A percentile compares a stretch with the other conserved stretches of the same genome.
Evolutionary conservation across 1,140 invertebrate genomes (phyloP).

Genomic region (Ganaspis sp.): DNA sequence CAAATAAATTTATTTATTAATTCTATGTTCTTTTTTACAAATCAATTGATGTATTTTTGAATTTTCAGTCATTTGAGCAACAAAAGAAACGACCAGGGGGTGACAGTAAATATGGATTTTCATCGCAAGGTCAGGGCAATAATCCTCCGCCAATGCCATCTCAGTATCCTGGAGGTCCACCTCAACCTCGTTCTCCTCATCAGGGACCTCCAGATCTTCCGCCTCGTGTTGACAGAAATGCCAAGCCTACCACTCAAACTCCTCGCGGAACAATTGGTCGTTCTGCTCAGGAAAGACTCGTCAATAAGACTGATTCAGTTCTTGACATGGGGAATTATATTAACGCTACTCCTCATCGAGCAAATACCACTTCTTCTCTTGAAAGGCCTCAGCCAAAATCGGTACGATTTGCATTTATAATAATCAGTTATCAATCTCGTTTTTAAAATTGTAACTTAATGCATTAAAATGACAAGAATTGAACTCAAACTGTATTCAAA

Average conservation of each 20-base stretch:
- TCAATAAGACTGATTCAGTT: slow-evolving; percentile 72
- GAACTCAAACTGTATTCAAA: no score
- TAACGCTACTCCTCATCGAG: slow-evolving; percentile 76
- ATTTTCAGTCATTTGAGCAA: slow-evolving; percentile 65
- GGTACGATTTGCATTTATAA: slow-evolving; percentile 63
- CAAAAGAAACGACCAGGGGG: slow-evolving; percentile 73
- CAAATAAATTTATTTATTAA: no score
- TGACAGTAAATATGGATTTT: slow-evolving; percentile 82
- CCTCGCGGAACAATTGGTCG: slow-evolving; percentile 73
- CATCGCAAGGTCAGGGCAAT: slow-evolving; percentile 62
- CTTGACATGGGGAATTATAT: slow-evolving; percentile 78
- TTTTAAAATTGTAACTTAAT: no score
- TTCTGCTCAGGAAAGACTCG: slow-evolving; percentile 77
- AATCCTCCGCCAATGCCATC: slow-evolving; percentile 57
- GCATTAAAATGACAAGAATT: no score
- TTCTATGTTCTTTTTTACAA: no score
- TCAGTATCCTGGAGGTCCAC: slow-evolving; percentile 61
- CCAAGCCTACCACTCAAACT: slow-evolving; percentile 80
- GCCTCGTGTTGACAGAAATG: slow-evolving; percentile 87
- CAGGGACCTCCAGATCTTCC: slow-evolving; percentile 86
- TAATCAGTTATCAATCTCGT: background rate
- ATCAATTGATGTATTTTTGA: no score
- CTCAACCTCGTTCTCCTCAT: slow-evolving; percentile 74
- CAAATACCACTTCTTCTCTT: slow-evolving; percentile 75
- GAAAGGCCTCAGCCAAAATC: slow-evolving; percentile 79